Conservation (phyloP, 2,113 vertebrate species). For the Thunnus thynnus region DNA sequence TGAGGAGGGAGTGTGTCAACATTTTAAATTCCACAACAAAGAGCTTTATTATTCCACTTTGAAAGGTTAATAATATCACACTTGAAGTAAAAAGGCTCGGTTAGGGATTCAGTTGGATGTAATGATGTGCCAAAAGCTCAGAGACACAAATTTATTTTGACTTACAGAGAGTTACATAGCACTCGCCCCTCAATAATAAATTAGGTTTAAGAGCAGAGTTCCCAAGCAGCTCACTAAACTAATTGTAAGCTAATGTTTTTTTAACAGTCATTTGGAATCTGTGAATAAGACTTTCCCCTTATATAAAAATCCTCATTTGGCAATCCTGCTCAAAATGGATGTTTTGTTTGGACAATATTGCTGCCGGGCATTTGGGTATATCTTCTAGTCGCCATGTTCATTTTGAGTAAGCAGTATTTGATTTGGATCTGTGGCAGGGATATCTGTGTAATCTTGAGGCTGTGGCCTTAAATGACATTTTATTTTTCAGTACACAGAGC, state of each 20-base stretch:
- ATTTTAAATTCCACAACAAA: slow-evolving; percentile 68
- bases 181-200: slow-evolving; percentile 60
- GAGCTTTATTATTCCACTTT: slow-evolving; percentile 59
- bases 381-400: slow-evolving; percentile 55
- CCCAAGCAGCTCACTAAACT: slow-evolving; percentile 67
- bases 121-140: slow-evolving; percentile 54
- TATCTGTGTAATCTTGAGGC: slow-evolving; percentile 73
- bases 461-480: slow-evolving; percentile 48
- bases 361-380: slow-evolving; percentile 50
- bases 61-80: slow-evolving; percentile 67
- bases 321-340: slow-evolving; percentile 63
- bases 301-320: slow-evolving; percentile 69
- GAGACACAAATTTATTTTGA: slow-evolving; percentile 66
- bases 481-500: slow-evolving; percentile 37
- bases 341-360: slow-evolving; percentile 70
- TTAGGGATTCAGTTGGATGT: slow-evolving; percentile 49
- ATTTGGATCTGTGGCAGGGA: slow-evolving; percentile 71
- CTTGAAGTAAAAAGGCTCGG: slow-evolving; percentile 38
- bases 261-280: slow-evolving; percentile 65
- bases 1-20: slow-evolving; percentile 70
- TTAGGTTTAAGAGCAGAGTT: slow-evolving; percentile 67
- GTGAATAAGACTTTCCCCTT: slow-evolving; percentile 74
- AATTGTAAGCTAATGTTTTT: slow-evolving; percentile 69
- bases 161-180: slow-evolving; percentile 61
- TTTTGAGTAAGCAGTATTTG: slow-evolving; percentile 68